Base-by-base conservation (phyloP, 1,140 invertebrate genomes). In the Hestina assimilis region DNA sequence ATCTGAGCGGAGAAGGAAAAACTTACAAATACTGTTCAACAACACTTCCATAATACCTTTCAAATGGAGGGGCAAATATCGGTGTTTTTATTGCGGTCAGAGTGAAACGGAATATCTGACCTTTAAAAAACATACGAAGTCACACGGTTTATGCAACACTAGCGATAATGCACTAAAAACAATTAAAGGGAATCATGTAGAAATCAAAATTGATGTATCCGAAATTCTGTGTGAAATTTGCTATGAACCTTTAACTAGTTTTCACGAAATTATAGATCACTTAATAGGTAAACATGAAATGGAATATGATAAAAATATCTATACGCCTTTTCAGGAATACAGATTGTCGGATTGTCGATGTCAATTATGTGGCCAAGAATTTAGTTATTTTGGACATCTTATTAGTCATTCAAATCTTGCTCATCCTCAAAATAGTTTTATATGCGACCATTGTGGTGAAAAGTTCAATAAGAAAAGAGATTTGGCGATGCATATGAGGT, bases 21-120 rank as follows among this genome's bases (percentile, higher is more conserved):
- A 86, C 65, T 69, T 83, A 65, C 71, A 74, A 81, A 77, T 75
- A 24, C 58, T 87, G 15, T 87, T 85, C 78, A 81, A 87, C 69
- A 70, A 75, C 60, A 85, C 79, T 0, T 68, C 77, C 4, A 69
- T 87, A 33, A 68, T 85, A 21, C 84, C 84, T 8, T 87, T 87
- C 63, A 87, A 85, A 76, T 85, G 84, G 84, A 58, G 72, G 8
- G 72, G 75, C 12, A 75, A 60, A 55, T 83, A 75, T 43, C 54
- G 72, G 1, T 87, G 83, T 58, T 87, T 85, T 59, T 83, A 81
- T 57, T 87, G 82, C 55, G 73, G 73, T 2, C 62, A 79, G 55
- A 68, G 51, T n/a, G 77, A 63, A 47, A 19, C 54, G 0, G 68
- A 81, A 31, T 83, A 87, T 48, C 14, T 40, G 1, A 70, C 79